Percentiles rank a stretch among this genome's conserved stretches.
phyloP scores from a whole-genome alignment of 2,888 invertebrate genomes.

The Limnephilus rhombicus region DNA sequence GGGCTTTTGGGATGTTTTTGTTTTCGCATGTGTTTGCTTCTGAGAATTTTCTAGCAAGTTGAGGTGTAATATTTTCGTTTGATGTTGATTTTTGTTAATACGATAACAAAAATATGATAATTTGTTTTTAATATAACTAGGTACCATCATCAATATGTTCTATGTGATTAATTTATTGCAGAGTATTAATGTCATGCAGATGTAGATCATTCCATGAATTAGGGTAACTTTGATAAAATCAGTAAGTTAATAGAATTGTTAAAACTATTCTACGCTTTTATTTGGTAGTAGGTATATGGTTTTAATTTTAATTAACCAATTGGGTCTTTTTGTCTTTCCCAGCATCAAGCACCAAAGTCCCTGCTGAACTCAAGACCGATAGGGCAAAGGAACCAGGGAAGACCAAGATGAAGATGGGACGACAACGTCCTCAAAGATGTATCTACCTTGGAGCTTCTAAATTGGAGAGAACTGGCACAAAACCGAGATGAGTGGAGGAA shows the following conservation, averaged over 20 bases:
- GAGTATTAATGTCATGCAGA: neutral
- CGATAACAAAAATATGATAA: neutral
- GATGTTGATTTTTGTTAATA: neutral
- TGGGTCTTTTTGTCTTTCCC: no score
- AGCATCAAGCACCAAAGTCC: no score
- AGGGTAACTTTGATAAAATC: neutral
- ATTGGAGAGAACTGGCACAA: no score
- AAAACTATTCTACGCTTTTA: neutral
- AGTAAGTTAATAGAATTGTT: neutral
- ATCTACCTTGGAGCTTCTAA: no score
- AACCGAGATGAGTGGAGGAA: no score
- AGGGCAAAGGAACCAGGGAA: no score
- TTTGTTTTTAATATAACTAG: neutral
- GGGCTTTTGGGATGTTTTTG: slow-evolving; percentile 12
- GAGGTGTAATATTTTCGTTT: neutral
- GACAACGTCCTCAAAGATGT: no score
- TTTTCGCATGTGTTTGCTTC: neutral
- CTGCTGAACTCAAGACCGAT: no score
- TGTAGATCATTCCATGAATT: neutral
- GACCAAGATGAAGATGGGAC: no score
- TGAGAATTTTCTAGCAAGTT: neutral
- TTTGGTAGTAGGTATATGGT: no score
- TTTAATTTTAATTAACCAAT: neutral
- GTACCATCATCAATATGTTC: no score
- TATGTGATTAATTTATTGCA: neutral